These are phyloP conservation scores for Aphis craccivora DNA, from an alignment of 1,140 invertebrate genomes.

Conservation along the genomic window DNA sequence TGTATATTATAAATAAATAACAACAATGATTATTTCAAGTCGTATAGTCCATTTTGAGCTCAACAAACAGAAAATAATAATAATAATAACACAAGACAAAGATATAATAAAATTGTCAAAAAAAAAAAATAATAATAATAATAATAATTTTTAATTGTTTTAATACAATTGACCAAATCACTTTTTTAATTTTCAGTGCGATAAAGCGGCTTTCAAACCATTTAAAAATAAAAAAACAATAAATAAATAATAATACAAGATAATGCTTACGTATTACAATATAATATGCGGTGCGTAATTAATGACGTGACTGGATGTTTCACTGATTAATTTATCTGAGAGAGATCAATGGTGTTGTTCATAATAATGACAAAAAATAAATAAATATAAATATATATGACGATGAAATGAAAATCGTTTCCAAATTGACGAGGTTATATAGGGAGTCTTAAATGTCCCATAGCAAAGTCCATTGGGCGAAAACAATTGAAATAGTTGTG, in stretches of 20 bases:
- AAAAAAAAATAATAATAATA: neutral
- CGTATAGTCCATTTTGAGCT: constrained; percentile 50
- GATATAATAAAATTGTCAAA: constrained; percentile 29
- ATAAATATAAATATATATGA: constrained; percentile 7
- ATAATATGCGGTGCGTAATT: constrained; percentile 31
- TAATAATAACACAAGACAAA: constrained; percentile 35
- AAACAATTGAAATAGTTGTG: neutral
- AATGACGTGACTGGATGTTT: constrained; percentile 30
- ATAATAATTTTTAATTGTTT: neutral
- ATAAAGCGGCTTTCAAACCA: constrained; percentile 14
- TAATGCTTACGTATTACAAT: neutral
- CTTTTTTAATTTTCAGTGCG: neutral
- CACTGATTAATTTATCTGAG: neutral
- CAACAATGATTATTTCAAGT: constrained; percentile 42
- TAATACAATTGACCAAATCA: neutral
- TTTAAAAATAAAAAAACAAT: constrained; percentile 25
- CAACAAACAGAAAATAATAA: constrained; percentile 42
- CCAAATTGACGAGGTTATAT: constrained; percentile 46
- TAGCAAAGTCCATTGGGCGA: neutral
- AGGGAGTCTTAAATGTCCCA: constrained; percentile 8
- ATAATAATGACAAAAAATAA: constrained; percentile 15
- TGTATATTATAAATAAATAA: constrained; percentile 51
- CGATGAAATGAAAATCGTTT: constrained; percentile 24
- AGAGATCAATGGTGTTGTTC: constrained; percentile 35
- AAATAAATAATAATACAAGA: constrained; percentile 30